phyloP scores from a whole-genome alignment of 2,888 invertebrate species.

The Steinernema hermaphroditum region DNA sequence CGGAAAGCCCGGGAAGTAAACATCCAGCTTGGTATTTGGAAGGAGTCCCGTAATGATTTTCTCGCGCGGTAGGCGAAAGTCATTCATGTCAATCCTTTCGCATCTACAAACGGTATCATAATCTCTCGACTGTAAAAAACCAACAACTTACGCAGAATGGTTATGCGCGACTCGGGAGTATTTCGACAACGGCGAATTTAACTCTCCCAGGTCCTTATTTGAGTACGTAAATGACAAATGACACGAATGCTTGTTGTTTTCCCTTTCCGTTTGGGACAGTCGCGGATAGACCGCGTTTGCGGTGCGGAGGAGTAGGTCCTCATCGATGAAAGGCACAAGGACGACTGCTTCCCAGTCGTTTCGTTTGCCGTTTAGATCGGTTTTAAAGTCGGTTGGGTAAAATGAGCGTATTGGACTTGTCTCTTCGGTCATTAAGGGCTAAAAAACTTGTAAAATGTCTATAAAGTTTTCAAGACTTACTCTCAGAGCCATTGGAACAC shows the following conservation, averaged over 20 bases:
- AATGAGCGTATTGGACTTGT: slow-evolving; percentile 80
- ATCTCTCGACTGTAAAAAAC: neutral
- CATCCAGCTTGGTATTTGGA: slow-evolving; percentile 74
- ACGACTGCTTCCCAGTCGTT: slow-evolving; percentile 87
- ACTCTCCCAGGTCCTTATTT: slow-evolving; percentile 71
- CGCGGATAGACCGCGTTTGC: slow-evolving; percentile 58
- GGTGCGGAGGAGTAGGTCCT: slow-evolving; percentile 72
- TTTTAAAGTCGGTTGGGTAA: slow-evolving; percentile 86
- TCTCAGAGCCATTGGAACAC: slow-evolving; percentile 80
- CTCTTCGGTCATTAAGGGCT: slow-evolving; percentile 75
- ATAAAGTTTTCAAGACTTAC: slow-evolving; percentile 55
- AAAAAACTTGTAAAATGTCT: slow-evolving; percentile 34
- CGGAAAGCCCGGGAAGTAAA: slow-evolving; percentile 87
- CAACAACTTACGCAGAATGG: neutral
- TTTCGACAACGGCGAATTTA: slow-evolving; percentile 35
- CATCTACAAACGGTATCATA: slow-evolving; percentile 60
- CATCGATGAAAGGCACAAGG: slow-evolving; percentile 88
- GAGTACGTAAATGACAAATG: slow-evolving; percentile 80
- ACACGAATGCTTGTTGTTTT: slow-evolving; percentile 82
- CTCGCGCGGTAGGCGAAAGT: slow-evolving; percentile 65
- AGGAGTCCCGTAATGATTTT: slow-evolving; percentile 76
- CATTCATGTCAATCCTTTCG: slow-evolving; percentile 62
- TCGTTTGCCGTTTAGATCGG: slow-evolving; percentile 91
- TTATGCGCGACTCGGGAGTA: neutral
- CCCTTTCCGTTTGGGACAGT: slow-evolving; percentile 76